phyloP scores from a whole-genome alignment of 2,797 vertebrate species.

The Novumbra hubbsi region DNA sequence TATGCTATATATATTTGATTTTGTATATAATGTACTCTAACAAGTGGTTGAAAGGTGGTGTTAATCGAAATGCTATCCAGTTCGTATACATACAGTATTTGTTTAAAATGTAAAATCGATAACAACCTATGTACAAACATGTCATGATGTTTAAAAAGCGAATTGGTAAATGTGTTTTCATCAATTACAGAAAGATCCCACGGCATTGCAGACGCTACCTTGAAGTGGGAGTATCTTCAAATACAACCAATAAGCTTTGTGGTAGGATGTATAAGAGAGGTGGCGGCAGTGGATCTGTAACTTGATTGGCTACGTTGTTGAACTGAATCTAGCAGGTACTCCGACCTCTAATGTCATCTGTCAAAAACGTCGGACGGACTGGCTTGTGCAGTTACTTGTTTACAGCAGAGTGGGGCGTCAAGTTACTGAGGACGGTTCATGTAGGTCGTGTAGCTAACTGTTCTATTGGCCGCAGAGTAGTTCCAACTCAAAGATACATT shows the following conservation, averaged over 20 bases:
- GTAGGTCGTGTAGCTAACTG: conserved; percentile 7
- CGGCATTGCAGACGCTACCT: conserved; percentile 17
- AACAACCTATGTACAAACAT: background rate
- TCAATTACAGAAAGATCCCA: conserved; percentile 31
- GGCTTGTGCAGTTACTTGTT: conserved; percentile 1
- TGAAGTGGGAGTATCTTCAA: background rate
- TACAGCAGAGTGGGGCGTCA: background rate
- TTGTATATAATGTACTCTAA: background rate
- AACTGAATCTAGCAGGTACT: conserved; percentile 13
- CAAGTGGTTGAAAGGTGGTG: background rate
- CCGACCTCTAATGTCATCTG: conserved; percentile 38
- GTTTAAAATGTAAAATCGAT: background rate
- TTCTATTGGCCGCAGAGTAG: background rate
- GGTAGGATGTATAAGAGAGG: conserved; percentile 19
- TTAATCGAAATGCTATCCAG: background rate
- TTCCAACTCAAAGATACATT: background rate
- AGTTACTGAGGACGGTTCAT: background rate
- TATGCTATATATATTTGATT: too few relatives aligned
- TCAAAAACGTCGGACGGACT: conserved; percentile 19
- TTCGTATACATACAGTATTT: background rate
- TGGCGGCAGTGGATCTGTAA: conserved; percentile 25
- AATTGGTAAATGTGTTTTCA: background rate
- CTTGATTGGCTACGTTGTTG: conserved; percentile 53
- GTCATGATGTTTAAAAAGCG: background rate
- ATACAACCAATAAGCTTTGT: conserved; percentile 42